Base-by-base conservation (phyloP, 2,888 invertebrate genomes). In the Litoditis marina region DNA sequence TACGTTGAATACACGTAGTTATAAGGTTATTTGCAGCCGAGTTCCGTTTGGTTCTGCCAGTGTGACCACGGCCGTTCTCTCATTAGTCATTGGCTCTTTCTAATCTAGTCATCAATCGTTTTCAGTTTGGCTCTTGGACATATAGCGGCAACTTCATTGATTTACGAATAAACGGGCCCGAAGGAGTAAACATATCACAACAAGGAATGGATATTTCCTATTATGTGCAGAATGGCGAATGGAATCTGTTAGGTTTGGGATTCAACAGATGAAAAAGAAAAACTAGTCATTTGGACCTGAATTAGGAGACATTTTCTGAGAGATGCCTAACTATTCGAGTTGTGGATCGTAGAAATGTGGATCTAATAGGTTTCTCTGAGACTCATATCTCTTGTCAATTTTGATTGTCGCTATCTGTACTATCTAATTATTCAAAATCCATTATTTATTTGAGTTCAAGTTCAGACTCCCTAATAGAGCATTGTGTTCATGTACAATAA, bases 181-280 rank as follows among this genome's bases (percentile, higher is more conserved):
- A 73, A 25, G 69, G 71, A 11, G 62, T 64, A 27, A 71, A 69
- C 30, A 67, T 70, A 44, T 69, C 68, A 16, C 64, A 72, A 52
- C 71, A 74, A 60, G 77, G 73, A 36, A 72, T 76, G 65, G 77
- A 78, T 63, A 70, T 68, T 28, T 84, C 92, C 91, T 88, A 93
- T 88, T 98, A 94, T 88, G 94, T 95, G 84, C 91, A 92, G 80
- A 98, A 96, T 86, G 96, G 96, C 84, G 96, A 96, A 88, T 96
- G 96, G 96, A 92, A 94, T 87, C 88, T 96, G 82, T 89, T 95
- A 28, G 73, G 75, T 73, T 50, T 28, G 27, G n/a, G n/a, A n/a
- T n/a, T n/a, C n/a, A n/a, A n/a, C n/a, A n/a, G n/a, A n/a, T n/a
- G n/a, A n/a, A n/a, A n/a, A n/a, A n/a, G n/a, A n/a, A n/a, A n/a